Evolutionary conservation across 2,797 vertebrate genomes (phyloP).

Genomic region (Benthosema pterotum): DNA sequence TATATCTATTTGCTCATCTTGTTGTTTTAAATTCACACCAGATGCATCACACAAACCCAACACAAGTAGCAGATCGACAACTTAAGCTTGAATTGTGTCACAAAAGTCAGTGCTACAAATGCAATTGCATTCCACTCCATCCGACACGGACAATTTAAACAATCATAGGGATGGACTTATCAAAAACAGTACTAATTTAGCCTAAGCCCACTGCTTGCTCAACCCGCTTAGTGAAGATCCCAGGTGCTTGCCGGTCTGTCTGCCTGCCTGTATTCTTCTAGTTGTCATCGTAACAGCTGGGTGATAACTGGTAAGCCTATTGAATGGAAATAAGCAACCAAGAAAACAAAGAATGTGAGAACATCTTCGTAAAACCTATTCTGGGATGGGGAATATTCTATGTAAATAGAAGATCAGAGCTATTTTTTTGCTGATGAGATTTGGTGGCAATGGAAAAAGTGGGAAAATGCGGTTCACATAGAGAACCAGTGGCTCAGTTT

Average conservation of each 20-base stretch:
- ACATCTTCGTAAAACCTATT: constrained; percentile 14
- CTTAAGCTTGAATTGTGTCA: too few relatives aligned
- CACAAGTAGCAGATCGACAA: too few relatives aligned
- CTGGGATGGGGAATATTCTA: too few relatives aligned
- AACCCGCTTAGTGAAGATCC: background rate
- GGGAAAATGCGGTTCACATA: too few relatives aligned
- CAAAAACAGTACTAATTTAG: background rate
- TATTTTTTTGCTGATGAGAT: too few relatives aligned
- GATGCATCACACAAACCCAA: too few relatives aligned
- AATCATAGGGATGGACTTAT: background rate
- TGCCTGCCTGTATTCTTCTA: background rate
- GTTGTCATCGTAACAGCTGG: background rate
- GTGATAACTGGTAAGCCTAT: background rate
- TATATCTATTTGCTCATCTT: too few relatives aligned
- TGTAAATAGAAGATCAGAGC: too few relatives aligned
- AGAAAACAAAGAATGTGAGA: background rate
- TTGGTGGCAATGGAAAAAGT: too few relatives aligned
- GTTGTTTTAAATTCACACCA: too few relatives aligned
- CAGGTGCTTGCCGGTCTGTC: too few relatives aligned
- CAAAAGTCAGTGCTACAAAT: constrained; percentile 9
- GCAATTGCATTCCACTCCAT: constrained; percentile 34
- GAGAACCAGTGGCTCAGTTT: too few relatives aligned
- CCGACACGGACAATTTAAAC: background rate
- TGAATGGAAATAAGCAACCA: background rate
- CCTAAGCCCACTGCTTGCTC: background rate